Conservation (phyloP, 2,888 invertebrate species). For the Apoderus coryli region DNA sequence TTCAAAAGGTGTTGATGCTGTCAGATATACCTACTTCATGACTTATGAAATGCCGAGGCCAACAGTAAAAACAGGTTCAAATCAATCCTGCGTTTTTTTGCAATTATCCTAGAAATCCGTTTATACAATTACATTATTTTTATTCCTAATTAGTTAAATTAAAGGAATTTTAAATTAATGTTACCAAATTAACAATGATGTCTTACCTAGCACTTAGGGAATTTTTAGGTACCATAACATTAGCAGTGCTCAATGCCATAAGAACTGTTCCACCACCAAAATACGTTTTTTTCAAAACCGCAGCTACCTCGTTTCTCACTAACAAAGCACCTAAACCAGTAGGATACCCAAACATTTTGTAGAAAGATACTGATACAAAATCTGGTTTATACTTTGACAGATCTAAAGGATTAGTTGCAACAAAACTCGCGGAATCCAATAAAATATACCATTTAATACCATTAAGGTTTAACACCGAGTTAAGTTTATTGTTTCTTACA, state of each 20-base stretch:
- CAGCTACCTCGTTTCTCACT: slow-evolving; percentile 49
- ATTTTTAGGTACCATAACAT: slow-evolving; percentile 55
- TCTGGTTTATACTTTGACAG: slow-evolving; percentile 61
- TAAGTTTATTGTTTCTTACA: slow-evolving; percentile 44
- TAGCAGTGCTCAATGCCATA: slow-evolving; percentile 57
- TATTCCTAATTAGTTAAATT: too few species aligned
- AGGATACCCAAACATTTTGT: slow-evolving; percentile 94
- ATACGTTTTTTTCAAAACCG: slow-evolving; percentile 53
- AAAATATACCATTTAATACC: slow-evolving; percentile 57
- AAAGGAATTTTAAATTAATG: too few species aligned
- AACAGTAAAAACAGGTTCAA: too few species aligned
- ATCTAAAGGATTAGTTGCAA: slow-evolving; percentile 64
- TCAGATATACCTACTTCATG: too few species aligned
- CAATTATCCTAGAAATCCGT: too few species aligned
- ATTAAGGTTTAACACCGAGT: slow-evolving; percentile 28
- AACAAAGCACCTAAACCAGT: slow-evolving; percentile 87
- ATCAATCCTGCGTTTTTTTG: too few species aligned
- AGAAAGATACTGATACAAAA: slow-evolving; percentile 86
- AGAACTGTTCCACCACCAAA: slow-evolving; percentile 93
- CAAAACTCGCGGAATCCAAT: slow-evolving; percentile 77
- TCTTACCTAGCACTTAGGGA: slow-evolving; percentile 56
- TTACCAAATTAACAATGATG: too few species aligned
- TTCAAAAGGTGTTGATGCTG: too few species aligned
- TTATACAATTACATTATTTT: too few species aligned
- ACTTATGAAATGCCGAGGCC: too few species aligned